Evolutionary conservation across 1,140 invertebrate genomes (phyloP), one percentile per base, ranked within the genome.

Genomic region (Trinorchestia longiramus): DNA sequence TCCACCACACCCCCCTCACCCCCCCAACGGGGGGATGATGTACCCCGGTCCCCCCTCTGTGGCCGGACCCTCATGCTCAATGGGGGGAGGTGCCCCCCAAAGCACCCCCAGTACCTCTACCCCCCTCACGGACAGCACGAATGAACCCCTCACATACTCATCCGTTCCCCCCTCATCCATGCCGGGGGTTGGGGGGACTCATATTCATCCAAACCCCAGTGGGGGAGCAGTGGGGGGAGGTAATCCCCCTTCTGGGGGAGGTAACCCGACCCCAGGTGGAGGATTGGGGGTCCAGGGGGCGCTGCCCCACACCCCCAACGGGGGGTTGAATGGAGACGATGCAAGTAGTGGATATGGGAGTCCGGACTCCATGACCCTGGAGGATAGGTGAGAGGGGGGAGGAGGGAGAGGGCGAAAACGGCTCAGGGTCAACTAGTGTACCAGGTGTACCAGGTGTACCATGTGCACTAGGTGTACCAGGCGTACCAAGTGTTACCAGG

Each of bases 291-390:
- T 77, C 43, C 36, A 96, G 95, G 87, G 96, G 96, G 57, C 95
- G 42, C 44, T 96, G 95, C 17, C 88, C 95, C 45, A 95, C 57
- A 87, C 87, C 96, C 40, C 94, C 96, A 95, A 96, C 62, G 96
- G 96, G 95, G 96, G 95, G 87, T 95, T 95, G 91, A n/a, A n/a
- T n/a, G 96, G 96, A 87, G 97, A 97, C 95, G 97, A 97, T 95
- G 97, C 97, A 17, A 96, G 96, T n/a, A 96, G 96, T 57, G 97
- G 97, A 43, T 96, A 97, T 96, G 97, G 97, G 57, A 97, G 97
- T 96, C 97, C 97, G 92, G 97, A 97, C 96, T 97, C 97, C 77
- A 94, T 96, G 8, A 96, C 96, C 87, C 95, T 97, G 96, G 97
- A 97, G 95, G 96, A 96, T 91, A 96, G 97, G 96, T 97, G 97